Evolutionary conservation across 2,888 invertebrate species (phyloP).

Genomic region (Oxyteleia sp.): DNA sequence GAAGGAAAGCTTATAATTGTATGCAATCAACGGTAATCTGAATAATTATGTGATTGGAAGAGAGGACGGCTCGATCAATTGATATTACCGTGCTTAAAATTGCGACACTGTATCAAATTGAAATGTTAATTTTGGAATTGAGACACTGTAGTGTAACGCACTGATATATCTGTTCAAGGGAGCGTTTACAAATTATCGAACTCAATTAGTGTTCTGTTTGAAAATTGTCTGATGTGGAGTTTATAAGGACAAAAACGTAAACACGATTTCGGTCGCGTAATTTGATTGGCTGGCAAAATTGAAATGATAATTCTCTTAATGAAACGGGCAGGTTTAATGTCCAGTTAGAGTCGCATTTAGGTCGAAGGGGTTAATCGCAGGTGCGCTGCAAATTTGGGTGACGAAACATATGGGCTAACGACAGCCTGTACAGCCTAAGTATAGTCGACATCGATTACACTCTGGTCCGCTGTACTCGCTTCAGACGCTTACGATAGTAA

Average conservation of each 20-base stretch:
- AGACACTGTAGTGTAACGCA: conserved; percentile 28
- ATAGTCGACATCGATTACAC: conserved; percentile 60
- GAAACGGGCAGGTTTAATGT: conserved; percentile 41
- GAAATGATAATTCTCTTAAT: conserved; percentile 32
- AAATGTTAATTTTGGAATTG: conserved; percentile 58
- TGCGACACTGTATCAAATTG: conserved; percentile 46
- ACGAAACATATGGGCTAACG: conserved; percentile 47
- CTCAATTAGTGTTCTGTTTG: conserved; percentile 12
- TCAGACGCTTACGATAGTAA: conserved; percentile 59
- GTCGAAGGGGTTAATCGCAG: conserved; percentile 41
- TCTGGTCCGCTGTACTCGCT: conserved; percentile 32
- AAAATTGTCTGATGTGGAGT: background rate
- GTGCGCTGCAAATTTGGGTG: conserved; percentile 35
- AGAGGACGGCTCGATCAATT: conserved; percentile 37
- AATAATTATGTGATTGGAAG: conserved; percentile 70
- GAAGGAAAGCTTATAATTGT: conserved; percentile 57
- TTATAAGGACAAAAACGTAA: conserved; percentile 23
- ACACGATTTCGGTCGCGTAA: background rate
- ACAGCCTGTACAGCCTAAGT: conserved; percentile 41
- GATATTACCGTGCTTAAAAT: conserved; percentile 56
- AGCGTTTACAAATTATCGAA: conserved; percentile 3
- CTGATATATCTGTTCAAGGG: conserved; percentile 4
- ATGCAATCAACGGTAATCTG: conserved; percentile 69
- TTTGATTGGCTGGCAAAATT: conserved; percentile 5
- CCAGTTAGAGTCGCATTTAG: conserved; percentile 25